phyloP scores from a whole-genome alignment of 2,797 vertebrate species.

The Lacerta bilineata region DNA sequence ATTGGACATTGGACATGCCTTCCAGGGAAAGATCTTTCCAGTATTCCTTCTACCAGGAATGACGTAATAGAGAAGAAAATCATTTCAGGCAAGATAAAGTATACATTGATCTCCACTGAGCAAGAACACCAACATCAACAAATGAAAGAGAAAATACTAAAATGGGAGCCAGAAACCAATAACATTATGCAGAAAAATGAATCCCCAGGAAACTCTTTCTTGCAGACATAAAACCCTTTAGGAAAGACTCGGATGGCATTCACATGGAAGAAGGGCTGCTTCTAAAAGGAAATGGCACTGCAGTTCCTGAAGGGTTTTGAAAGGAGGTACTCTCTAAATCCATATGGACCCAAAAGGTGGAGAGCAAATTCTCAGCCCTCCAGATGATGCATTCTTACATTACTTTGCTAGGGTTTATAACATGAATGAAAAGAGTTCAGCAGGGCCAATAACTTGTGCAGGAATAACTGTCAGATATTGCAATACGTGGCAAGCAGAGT shows the following conservation, averaged over 20 bases:
- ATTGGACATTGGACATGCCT: neutral
- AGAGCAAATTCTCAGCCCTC: neutral
- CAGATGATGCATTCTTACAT: neutral
- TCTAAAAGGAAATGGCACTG: neutral
- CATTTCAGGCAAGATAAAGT: slow-evolving; percentile 8
- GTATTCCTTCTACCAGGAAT: neutral
- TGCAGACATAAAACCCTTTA: neutral
- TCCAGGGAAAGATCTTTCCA: neutral
- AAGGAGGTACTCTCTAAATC: neutral
- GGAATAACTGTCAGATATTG: neutral
- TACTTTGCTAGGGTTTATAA: neutral
- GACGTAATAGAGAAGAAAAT: neutral
- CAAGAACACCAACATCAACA: slow-evolving; percentile 8
- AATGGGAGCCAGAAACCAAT: neutral
- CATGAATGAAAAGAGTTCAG: neutral
- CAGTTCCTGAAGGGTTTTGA: neutral
- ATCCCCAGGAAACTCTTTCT: neutral
- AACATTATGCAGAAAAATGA: neutral
- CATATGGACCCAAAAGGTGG: neutral
- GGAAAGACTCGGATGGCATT: neutral
- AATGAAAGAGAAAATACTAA: slow-evolving; percentile 4
- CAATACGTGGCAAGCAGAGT: neutral
- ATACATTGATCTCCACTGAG: slow-evolving; percentile 8
- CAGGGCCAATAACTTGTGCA: neutral
- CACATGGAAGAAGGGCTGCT: neutral